Base-by-base conservation (phyloP, 2,888 invertebrate species). In the Lamproptera curius region DNA sequence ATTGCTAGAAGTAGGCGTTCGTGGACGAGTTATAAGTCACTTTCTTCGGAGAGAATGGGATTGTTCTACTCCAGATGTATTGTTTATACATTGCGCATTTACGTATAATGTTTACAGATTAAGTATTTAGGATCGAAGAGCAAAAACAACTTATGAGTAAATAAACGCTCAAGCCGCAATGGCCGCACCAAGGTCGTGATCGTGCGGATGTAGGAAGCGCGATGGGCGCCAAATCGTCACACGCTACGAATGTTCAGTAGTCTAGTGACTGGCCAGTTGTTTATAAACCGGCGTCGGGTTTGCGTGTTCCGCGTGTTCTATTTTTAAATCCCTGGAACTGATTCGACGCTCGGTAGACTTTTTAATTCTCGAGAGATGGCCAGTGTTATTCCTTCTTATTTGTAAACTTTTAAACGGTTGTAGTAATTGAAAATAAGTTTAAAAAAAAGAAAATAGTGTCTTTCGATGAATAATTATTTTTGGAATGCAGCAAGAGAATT, bases 161-260 rank as follows among this genome's bases (percentile, higher is more conserved):
- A 69, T 65, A 61, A 65, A 65, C 67, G 56, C n/a, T 63, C 68
- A 61, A 61, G 65, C 60, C 65, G 56, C 31, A 17, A 11, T 46
- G 41, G 48, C 15, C 52, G 51, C 76, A n/a, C n/a, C 76, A 76
- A 72, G 75, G 77, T 70, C 74, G 70, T 51, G 69, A 68, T 45
- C 70, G 59, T 56, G 55, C 71, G 70, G 67, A 72, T 71, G 64
- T 65, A 68, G 69, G 73, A 73, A 75, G 69, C 65, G 67, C 59
- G 37, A n/a, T 51, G 37, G 53, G 50, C 48, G 53, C 42, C 43
- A 48, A 48, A 42, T 42, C 42, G 33, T 57, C 62, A 62, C 62
- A 5, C 20, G 20, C 6, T 20, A 20, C 20, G 20, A 20, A 6
- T 20, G 6, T 20, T 20, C 20, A 20, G 20, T 20, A 20, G 20